phyloP scores from a whole-genome alignment of 2,797 vertebrate species.

The Pipistrellus pipistrellus region DNA sequence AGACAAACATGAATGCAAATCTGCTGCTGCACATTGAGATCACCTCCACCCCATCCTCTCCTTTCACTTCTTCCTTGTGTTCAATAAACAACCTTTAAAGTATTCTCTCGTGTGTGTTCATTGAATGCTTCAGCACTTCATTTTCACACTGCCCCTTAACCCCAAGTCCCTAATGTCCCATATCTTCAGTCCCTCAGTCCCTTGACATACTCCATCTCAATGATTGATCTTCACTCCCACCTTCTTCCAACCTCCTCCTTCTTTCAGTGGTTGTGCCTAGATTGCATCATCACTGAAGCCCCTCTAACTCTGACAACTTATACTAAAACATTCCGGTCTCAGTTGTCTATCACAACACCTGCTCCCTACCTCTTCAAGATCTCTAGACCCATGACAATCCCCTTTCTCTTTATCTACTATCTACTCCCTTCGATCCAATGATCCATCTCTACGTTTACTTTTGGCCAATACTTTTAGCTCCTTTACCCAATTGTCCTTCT shows the following conservation, averaged over 20 bases:
- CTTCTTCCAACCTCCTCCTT: not conserved
- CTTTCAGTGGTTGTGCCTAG: not conserved
- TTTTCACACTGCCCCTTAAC: not conserved
- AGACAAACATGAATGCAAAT: not conserved
- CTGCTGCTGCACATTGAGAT: not conserved
- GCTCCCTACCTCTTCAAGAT: not conserved
- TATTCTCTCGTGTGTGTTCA: not conserved
- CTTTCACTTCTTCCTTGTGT: not conserved
- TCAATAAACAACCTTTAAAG: not conserved
- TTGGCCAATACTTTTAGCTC: not conserved
- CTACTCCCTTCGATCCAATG: not conserved
- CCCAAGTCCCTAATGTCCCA: not conserved
- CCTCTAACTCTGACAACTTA: not conserved
- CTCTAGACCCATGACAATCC: not conserved
- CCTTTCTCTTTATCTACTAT: not conserved
- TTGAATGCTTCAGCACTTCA: not conserved
- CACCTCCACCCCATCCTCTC: not conserved
- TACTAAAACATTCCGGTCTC: not conserved
- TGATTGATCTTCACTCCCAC: not conserved
- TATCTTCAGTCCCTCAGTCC: not conserved
- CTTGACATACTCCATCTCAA: not conserved
- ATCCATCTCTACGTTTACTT: not conserved
- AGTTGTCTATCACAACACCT: not conserved
- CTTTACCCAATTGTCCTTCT: not conserved
- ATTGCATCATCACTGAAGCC: not conserved